A percentile compares a stretch with the other conserved stretches of the same genome.
Evolutionary conservation across 1,140 invertebrate species (phyloP).

Genomic region (Holcopasites calliopsidis): DNA sequence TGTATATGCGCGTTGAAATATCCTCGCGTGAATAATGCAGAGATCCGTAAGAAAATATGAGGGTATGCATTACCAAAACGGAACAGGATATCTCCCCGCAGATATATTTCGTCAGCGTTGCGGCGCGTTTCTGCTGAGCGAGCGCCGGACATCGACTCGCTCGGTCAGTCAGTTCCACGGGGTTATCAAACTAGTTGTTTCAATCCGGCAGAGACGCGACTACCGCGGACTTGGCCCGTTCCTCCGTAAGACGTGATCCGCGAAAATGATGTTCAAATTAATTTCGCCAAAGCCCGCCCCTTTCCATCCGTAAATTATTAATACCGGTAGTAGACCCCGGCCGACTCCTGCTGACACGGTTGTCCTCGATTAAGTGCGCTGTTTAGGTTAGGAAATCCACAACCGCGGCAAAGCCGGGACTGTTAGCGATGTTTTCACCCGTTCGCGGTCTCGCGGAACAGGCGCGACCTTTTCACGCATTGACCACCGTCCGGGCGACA

Average conservation of each 20-base stretch:
- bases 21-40: slow-evolving; percentile 48
- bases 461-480: slow-evolving; percentile 19
- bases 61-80: slow-evolving; percentile 46
- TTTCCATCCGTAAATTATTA: slow-evolving; percentile 64
- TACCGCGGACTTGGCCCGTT: slow-evolving; percentile 50
- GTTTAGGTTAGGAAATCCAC: slow-evolving; percentile 73
- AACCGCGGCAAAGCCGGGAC: slow-evolving; percentile 65
- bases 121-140: slow-evolving; percentile 40
- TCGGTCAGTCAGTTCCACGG: not conserved
- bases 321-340: slow-evolving; percentile 54
- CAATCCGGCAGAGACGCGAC: slow-evolving; percentile 55
- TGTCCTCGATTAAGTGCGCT: slow-evolving; percentile 63
- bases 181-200: slow-evolving; percentile 26
- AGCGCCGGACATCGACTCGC: slow-evolving; percentile 28
- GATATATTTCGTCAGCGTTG: slow-evolving; percentile 40
- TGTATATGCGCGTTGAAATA: slow-evolving; percentile 15
- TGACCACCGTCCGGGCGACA: slow-evolving; percentile 29
- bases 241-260: slow-evolving; percentile 56
- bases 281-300: slow-evolving; percentile 64
- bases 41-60: slow-evolving; percentile 59
- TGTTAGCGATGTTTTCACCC: slow-evolving; percentile 51
- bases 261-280: slow-evolving; percentile 70
- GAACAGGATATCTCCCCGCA: slow-evolving; percentile 53
- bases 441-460: not conserved
- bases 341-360: slow-evolving; percentile 60